Conservation (phyloP, 2,888 invertebrate genomes). For the Heliconius cydno region DNA sequence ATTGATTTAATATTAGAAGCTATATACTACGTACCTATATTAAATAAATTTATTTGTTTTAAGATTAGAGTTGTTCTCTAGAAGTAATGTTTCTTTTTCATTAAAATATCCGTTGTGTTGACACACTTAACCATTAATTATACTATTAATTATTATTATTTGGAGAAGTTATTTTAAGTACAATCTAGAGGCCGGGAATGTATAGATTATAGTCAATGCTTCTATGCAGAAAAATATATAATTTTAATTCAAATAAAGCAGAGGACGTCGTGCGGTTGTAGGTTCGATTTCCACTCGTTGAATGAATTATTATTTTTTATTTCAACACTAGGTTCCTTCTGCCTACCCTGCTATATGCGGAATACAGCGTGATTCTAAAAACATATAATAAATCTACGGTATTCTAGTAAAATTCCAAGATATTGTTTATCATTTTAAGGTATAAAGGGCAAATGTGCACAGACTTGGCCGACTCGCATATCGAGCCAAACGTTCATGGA, state of each 20-base stretch:
- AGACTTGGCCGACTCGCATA: constrained; percentile 34
- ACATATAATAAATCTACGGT: not conserved
- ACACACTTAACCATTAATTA: not conserved
- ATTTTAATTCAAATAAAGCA: not conserved
- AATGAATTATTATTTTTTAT: too few species aligned
- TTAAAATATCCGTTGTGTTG: not conserved
- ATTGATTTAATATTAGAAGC: not conserved
- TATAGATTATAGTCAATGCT: not conserved
- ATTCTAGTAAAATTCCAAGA: not conserved
- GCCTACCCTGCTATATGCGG: too few species aligned
- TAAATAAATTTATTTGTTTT: not conserved
- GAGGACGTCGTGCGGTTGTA: too few species aligned
- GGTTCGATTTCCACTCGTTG: too few species aligned
- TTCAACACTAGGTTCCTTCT: too few species aligned
- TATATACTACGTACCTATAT: not conserved
- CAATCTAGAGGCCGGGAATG: not conserved
- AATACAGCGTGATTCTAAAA: too few species aligned
- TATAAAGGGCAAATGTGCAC: constrained; percentile 22
- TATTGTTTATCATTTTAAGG: constrained; percentile 15
- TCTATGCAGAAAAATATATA: not conserved
- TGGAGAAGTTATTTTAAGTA: too few species aligned
- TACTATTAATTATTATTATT: too few species aligned
- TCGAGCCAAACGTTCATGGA: constrained; percentile 47
- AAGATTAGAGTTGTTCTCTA: not conserved
- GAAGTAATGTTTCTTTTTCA: not conserved